These are phyloP conservation scores for Dasyornis broadbenti DNA, from an alignment of 2,113 vertebrate species.

Conservation along the genomic window DNA sequence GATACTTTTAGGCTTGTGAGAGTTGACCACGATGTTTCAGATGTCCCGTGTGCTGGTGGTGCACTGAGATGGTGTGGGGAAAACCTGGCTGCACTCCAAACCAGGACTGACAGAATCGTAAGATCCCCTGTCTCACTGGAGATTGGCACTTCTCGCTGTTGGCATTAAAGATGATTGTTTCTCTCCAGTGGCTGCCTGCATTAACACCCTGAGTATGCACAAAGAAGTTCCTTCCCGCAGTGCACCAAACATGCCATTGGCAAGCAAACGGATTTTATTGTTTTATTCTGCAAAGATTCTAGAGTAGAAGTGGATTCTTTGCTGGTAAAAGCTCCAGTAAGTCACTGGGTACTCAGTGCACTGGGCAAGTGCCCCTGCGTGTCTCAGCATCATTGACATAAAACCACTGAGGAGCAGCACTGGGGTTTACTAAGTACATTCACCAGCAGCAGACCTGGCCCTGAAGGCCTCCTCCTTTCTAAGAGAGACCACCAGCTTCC, in stretches of 20 bases:
- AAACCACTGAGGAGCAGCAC: not conserved
- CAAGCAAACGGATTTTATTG: not conserved
- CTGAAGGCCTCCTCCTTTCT: not conserved
- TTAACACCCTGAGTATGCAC: not conserved
- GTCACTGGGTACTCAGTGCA: not conserved
- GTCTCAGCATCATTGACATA: not conserved
- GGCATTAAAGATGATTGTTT: not conserved
- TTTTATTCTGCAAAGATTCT: not conserved
- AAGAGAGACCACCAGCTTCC: not conserved
- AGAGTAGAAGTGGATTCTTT: not conserved
- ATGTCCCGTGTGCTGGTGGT: not conserved
- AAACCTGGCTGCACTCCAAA: not conserved
- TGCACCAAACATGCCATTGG: not conserved
- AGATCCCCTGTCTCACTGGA: accelerated
- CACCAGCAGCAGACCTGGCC: too few relatives aligned
- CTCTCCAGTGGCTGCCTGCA: not conserved
- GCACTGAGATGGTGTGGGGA: not conserved
- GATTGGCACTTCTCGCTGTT: not conserved
- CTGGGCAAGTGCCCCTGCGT: not conserved
- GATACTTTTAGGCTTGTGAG: not conserved
- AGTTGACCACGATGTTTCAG: not conserved
- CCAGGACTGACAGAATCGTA: not conserved
- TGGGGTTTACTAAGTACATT: not conserved
- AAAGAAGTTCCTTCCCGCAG: not conserved
- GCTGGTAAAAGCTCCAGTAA: accelerated